Percentiles rank a stretch among this genome's conserved stretches.
Conservation (phyloP, 2,797 vertebrate genomes). For the Microcaecilia unicolor region DNA sequence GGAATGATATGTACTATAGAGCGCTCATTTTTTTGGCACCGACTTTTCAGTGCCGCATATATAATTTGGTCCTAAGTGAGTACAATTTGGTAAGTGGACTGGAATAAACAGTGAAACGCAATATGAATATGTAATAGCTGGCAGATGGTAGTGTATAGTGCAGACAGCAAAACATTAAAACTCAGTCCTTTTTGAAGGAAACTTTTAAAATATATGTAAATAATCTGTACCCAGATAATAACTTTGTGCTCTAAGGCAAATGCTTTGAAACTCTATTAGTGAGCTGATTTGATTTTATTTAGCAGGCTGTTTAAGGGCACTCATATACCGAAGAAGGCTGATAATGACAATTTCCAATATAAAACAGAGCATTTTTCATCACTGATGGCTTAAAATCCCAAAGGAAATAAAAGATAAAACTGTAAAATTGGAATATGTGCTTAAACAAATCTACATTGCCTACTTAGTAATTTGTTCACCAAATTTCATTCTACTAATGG, state of each 20-base stretch:
- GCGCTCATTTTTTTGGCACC: no score
- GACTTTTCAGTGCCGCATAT: no score
- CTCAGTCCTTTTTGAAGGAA: background rate
- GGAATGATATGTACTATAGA: no score
- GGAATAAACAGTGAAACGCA: no score
- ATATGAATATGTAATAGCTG: no score
- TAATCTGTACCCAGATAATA: background rate
- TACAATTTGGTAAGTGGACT: no score
- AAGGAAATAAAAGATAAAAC: background rate
- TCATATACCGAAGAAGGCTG: background rate
- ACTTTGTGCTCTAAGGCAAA: background rate
- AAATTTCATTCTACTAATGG: background rate
- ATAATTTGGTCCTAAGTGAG: no score
- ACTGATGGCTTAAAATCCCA: background rate
- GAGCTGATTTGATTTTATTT: background rate
- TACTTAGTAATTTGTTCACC: background rate
- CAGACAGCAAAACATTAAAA: background rate
- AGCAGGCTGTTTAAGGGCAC: background rate
- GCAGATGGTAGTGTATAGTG: no score
- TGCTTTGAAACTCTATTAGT: background rate
- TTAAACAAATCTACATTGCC: background rate
- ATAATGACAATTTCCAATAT: background rate
- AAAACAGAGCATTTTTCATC: background rate
- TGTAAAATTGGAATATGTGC: background rate
- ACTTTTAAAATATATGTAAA: rapidly evolving